Conservation (phyloP, 1,140 invertebrate genomes). For the Cotesia typhae region DNA sequence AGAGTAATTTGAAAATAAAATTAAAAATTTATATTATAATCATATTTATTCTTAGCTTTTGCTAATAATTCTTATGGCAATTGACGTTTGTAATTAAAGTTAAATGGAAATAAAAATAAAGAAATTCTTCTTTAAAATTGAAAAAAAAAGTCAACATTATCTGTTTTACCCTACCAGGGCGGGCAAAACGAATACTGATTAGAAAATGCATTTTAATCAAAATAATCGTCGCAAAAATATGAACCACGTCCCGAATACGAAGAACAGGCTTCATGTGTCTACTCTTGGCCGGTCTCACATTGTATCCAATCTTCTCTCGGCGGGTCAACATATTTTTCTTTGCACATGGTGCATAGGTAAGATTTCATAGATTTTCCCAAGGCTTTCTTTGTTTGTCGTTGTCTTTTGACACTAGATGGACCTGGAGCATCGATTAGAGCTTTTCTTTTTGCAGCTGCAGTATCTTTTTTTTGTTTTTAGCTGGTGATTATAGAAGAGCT, state of each 20-base stretch:
- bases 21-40: background rate
- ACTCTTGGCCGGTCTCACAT: background rate
- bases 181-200: conserved; percentile 1
- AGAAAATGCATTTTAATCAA: background rate
- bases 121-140: too few relatives aligned
- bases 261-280: background rate
- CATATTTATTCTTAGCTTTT: background rate
- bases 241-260: background rate
- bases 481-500: too few relatives aligned
- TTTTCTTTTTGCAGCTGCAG: too few relatives aligned
- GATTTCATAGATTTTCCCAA: background rate
- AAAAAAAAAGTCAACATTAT: too few relatives aligned
- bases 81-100: too few relatives aligned
- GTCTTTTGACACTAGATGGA: too few relatives aligned
- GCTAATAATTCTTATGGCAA: too few relatives aligned
- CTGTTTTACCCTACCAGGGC: background rate
- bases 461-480: too few relatives aligned
- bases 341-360: background rate
- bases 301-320: background rate
- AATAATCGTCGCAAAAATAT: conserved; percentile 1
- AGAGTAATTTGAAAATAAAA: too few relatives aligned
- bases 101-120: too few relatives aligned
- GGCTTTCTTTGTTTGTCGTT: too few relatives aligned
- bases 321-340: conserved; percentile 2
- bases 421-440: too few relatives aligned